Percentiles rank a stretch among this genome's conserved stretches.
Evolutionary conservation across 2,888 invertebrate species (phyloP).

Genomic region (Neria commutata): DNA sequence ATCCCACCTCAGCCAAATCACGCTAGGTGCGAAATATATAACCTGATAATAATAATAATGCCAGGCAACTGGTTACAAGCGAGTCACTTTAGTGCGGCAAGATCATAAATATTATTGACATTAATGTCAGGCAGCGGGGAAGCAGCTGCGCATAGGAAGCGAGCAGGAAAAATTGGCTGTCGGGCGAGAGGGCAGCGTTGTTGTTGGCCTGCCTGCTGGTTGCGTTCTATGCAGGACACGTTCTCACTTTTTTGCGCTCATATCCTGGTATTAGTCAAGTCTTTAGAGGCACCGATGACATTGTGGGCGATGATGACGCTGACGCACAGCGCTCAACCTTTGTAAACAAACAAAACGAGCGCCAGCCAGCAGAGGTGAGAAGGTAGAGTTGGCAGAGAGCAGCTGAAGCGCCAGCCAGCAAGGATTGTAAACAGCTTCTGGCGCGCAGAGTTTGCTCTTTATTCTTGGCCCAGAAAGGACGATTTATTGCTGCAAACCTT

Average conservation of each 20-base stretch:
- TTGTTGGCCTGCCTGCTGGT: background rate
- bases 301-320: too few relatives aligned
- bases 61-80: background rate
- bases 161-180: too few relatives aligned
- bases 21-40: background rate
- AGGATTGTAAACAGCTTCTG: too few relatives aligned
- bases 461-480: too few relatives aligned
- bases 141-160: too few relatives aligned
- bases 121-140: background rate
- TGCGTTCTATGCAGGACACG: slow-evolving; percentile 15
- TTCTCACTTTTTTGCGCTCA: slow-evolving; percentile 17
- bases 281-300: slow-evolving; percentile 36
- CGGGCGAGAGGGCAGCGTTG: background rate
- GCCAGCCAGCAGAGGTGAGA: slow-evolving; percentile 11
- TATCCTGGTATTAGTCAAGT: slow-evolving; percentile 44
- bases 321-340: too few relatives aligned
- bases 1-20: too few relatives aligned
- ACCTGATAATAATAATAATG: background rate
- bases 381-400: background rate
- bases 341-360: slow-evolving; percentile 10
- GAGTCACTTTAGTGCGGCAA: slow-evolving; percentile 31
- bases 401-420: background rate
- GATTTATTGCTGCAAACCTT: too few relatives aligned
- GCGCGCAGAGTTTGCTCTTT: too few relatives aligned
- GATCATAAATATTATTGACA: slow-evolving; percentile 48